Evolutionary conservation across 37 sponge, comb jelly and placozoan species (phyloP), one percentile per base, ranked within the genome.

Genomic region (Ianthella basta): DNA sequence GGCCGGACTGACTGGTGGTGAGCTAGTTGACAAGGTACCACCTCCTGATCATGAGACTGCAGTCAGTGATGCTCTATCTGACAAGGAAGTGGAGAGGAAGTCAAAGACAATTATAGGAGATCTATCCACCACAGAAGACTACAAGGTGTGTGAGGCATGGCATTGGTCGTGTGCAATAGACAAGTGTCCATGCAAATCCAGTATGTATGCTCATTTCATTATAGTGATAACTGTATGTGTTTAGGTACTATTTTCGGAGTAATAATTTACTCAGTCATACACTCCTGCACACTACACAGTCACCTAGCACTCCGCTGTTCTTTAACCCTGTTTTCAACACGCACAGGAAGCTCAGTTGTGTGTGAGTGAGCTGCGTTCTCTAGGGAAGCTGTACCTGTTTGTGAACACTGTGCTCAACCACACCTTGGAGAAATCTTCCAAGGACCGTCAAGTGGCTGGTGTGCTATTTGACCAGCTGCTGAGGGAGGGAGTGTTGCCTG

Each of bases 281-380:
- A n/a, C n/a, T n/a, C n/a, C n/a, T n/a, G n/a, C n/a, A n/a, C n/a
- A n/a, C n/a, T n/a, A n/a, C n/a, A n/a, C n/a, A n/a, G n/a, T n/a
- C n/a, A n/a, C n/a, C n/a, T n/a, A n/a, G n/a, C n/a, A n/a, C n/a
- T n/a, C n/a, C n/a, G n/a, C n/a, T n/a, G n/a, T n/a, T n/a, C n/a
- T n/a, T n/a, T n/a, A n/a, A n/a, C n/a, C n/a, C n/a, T n/a, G n/a
- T n/a, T n/a, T n/a, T n/a, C n/a, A n/a, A n/a, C n/a, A n/a, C n/a
- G n/a, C n/a, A n/a, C n/a, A n/a, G n/a, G n/a, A n/a, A n/a, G n/a
- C 95, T 72, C 33, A 86, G 20, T 86, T 84, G 80, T 91, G 92
- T 91, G 92, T 94, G 44, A 85, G 39, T 59, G 95, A 94, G 72
- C 66, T 94, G 86, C 66, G 85, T 29, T 88, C 84, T 1, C 92